phyloP scores from a whole-genome alignment of 2,888 invertebrate species.

The Sinodicranocentrus sp. region DNA sequence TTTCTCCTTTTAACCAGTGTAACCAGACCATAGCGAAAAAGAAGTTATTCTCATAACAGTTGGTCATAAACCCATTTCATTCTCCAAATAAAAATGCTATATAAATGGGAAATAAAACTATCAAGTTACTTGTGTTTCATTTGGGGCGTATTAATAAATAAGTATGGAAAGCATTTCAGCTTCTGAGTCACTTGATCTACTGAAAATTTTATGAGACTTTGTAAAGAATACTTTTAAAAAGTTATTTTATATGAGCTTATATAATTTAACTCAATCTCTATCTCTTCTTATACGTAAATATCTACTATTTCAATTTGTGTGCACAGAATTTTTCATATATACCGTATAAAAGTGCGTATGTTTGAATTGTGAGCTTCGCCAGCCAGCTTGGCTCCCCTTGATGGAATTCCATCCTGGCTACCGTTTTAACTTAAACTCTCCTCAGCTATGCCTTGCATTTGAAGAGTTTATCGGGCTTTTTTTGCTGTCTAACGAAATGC shows the following conservation, averaged over 20 bases:
- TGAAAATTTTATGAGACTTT: not conserved
- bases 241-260: constrained; percentile 39
- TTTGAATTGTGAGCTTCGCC: constrained; percentile 66
- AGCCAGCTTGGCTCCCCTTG: constrained; percentile 76
- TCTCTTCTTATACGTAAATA: constrained; percentile 16
- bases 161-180: too few species aligned
- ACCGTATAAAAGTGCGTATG: constrained; percentile 1
- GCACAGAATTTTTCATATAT: too few species aligned
- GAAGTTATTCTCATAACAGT: constrained; percentile 35
- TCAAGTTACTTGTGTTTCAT: constrained; percentile 44
- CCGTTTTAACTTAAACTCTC: constrained; percentile 61
- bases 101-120: constrained; percentile 9
- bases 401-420: constrained; percentile 75
- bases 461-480: constrained; percentile 19
- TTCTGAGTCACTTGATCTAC: constrained; percentile 33
- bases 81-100: constrained; percentile 1
- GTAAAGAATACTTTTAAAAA: constrained; percentile 50
- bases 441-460: not conserved
- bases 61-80: not conserved
- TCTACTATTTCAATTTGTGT: not conserved
- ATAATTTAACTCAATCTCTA: not conserved
- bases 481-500: constrained; percentile 52
- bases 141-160: constrained; percentile 53
- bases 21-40: constrained; percentile 25
- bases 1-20: constrained; percentile 5